Evolutionary conservation across 2,797 vertebrate species (phyloP).

Genomic region (Liasis olivaceus): DNA sequence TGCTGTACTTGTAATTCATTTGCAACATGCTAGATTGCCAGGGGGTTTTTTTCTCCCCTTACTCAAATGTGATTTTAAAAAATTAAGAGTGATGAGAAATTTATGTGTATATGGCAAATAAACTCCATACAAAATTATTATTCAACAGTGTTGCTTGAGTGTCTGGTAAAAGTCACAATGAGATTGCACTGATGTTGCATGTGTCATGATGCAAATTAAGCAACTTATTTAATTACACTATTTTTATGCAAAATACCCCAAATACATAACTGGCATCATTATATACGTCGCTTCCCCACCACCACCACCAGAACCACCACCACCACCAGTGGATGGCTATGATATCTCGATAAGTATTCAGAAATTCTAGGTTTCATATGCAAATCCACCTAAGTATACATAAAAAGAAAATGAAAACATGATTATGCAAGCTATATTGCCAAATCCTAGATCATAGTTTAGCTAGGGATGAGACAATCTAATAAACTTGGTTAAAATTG

Average conservation of each 20-base stretch:
- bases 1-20: background rate
- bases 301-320: background rate
- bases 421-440: background rate
- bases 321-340: background rate
- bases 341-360: background rate
- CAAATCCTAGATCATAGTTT: background rate
- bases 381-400: background rate
- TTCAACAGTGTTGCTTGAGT: too few relatives aligned
- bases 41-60: background rate
- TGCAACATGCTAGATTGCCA: background rate
- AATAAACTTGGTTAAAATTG: background rate
- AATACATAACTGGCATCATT: too few relatives aligned
- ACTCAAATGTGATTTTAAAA: background rate
- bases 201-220: too few relatives aligned
- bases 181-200: too few relatives aligned
- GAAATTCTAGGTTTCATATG: background rate
- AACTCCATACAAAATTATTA: too few relatives aligned
- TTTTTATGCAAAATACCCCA: too few relatives aligned
- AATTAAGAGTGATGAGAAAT: too few relatives aligned
- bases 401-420: background rate
- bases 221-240: too few relatives aligned
- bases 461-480: background rate
- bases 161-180: too few relatives aligned
- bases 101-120: too few relatives aligned
- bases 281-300: background rate